Evolutionary conservation across 2,113 vertebrate species (phyloP).

Genomic region (Apteryx owenii): DNA sequence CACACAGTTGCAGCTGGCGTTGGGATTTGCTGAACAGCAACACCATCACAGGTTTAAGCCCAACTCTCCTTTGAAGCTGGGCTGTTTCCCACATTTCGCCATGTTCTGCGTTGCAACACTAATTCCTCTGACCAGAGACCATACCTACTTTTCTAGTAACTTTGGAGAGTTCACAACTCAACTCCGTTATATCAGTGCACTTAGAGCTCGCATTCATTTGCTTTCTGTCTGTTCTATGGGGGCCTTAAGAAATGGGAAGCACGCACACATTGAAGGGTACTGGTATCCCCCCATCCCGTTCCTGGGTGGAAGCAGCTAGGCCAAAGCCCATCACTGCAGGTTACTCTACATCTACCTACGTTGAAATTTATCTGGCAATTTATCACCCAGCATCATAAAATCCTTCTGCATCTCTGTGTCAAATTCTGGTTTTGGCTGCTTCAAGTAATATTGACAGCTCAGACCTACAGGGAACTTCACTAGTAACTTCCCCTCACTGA

Average conservation of each 20-base stretch:
- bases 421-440: background rate
- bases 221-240: background rate
- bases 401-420: background rate
- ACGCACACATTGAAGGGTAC: background rate
- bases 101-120: background rate
- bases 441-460: background rate
- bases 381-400: background rate
- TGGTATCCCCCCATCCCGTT: background rate
- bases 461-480: background rate
- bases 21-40: background rate
- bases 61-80: background rate
- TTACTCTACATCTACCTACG: background rate
- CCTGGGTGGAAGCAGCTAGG: background rate
- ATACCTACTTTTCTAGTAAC: background rate
- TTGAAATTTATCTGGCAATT: background rate
- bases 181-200: fast-evolving
- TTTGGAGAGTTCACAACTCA: background rate
- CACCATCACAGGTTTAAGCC: background rate
- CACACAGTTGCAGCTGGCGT: fast-evolving
- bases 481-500: background rate
- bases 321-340: background rate
- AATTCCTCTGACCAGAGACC: background rate
- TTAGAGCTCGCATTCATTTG: background rate
- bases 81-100: background rate
- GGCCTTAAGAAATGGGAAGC: background rate